Evolutionary conservation across 1,140 invertebrate genomes (phyloP).

Genomic region (Notospermus geniculatus): DNA sequence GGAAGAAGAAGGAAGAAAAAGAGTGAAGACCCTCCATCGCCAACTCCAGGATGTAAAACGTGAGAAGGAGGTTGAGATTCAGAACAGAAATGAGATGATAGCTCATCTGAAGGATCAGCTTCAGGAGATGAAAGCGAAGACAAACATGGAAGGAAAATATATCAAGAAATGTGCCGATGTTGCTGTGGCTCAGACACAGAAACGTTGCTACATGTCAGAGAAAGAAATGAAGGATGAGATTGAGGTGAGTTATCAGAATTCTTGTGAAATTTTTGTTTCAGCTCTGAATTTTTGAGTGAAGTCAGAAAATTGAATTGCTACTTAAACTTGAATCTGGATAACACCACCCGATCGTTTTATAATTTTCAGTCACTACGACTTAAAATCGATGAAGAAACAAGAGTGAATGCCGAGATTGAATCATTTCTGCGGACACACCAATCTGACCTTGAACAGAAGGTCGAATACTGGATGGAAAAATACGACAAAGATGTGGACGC

Average conservation of each 20-base stretch:
- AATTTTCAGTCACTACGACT: constrained; percentile 39
- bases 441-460: constrained; percentile 42
- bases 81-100: constrained; percentile 53
- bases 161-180: constrained; percentile 53
- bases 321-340: too few relatives aligned
- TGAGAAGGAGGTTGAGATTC: constrained; percentile 49
- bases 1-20: constrained; percentile 49
- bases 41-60: constrained; percentile 48
- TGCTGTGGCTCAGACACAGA: constrained; percentile 49
- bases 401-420: constrained; percentile 51
- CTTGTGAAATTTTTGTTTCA: too few relatives aligned
- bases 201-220: constrained; percentile 43
- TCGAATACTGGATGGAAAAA: constrained; percentile 55
- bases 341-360: background rate
- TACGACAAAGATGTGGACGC: constrained; percentile 53
- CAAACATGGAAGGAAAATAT: constrained; percentile 55
- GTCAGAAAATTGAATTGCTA: too few relatives aligned
- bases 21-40: constrained; percentile 40
- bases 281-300: too few relatives aligned
- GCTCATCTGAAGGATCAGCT: constrained; percentile 52
- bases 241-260: constrained; percentile 35
- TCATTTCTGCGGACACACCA: constrained; percentile 45
- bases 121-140: constrained; percentile 52
- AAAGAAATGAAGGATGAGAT: constrained; percentile 46
- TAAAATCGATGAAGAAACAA: constrained; percentile 50